Conservation (phyloP, 1,140 invertebrate genomes). For the Metopolophium dirhodum region DNA sequence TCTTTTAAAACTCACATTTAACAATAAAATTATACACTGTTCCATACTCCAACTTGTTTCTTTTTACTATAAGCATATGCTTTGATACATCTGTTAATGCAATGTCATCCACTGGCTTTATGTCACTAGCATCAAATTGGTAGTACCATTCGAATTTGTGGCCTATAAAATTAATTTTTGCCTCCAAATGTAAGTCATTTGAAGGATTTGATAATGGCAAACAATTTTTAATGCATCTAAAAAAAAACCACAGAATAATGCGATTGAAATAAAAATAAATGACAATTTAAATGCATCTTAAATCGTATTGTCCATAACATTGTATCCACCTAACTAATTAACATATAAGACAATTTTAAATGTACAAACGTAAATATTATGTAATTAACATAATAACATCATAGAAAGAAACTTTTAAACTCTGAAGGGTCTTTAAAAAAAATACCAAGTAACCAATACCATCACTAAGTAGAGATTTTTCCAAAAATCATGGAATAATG, state of each 20-base stretch:
- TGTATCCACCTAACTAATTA: neutral
- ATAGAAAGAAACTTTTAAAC: no score
- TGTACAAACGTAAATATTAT: neutral
- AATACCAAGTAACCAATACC: no score
- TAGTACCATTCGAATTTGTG: neutral
- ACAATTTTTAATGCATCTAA: slow-evolving; percentile 21
- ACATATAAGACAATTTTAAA: neutral
- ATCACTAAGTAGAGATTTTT: no score
- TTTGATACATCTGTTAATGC: neutral
- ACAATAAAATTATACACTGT: neutral
- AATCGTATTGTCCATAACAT: neutral
- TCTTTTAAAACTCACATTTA: neutral
- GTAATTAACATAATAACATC: no score
- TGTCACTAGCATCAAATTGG: neutral
- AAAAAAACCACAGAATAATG: neutral
- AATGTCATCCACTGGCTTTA: neutral
- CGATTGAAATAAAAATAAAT: neutral
- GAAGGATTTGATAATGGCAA: neutral
- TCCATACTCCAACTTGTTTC: neutral
- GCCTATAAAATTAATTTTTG: neutral
- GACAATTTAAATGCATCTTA: neutral
- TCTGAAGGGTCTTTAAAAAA: no score
- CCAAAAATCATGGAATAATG: no score
- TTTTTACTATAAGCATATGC: neutral
- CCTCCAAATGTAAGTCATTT: neutral